Base-by-base conservation (phyloP, 2,888 invertebrate genomes). In the Muscina levida region DNA sequence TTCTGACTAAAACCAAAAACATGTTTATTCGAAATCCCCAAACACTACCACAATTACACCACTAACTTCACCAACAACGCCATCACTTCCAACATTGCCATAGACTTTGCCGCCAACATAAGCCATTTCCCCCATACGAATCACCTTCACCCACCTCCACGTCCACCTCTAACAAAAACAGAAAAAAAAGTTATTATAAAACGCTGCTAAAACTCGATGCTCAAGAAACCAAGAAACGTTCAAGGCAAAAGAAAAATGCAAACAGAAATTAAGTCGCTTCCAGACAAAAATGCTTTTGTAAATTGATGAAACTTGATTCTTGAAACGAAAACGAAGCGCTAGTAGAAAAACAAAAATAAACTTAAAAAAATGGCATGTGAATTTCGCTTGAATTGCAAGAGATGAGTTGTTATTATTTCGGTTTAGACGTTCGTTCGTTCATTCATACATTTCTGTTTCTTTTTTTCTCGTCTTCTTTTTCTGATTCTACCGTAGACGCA, bases 381-480 rank as follows among this genome's bases (percentile, higher is more conserved):
- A 86, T 85, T 87, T 86, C 85, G 87, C 87, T 87, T 87, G 82
- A 77, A 82, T 79, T 84, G 84, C 84, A 87, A 85, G 68, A 74
- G 66, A 74, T 68, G 51, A 67, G 71, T 78, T 78, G 46, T 72
- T 72, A 46, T 59, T 37, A 59, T 78, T 77, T 68, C 10, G 10
- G 4, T 76, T 72, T 71, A 48, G 51, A 53, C 56, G 53, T 57
- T 72, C n/a, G n/a, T n/a, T n/a, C n/a, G n/a, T n/a, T n/a, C n/a
- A n/a, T n/a, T n/a, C 57, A 72, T 65, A 42, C 56, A 72, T 74
- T 72, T 67, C 56, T 22, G 44, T 56, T 53, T 66, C 48, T 26
- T 39, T 37, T 48, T 56, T 72, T 72, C 13, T 31, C 17, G 24
- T 5, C 31, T 62, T 11, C 13, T n/a, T 51, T 56, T 51, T 11